A percentile compares a stretch with the other conserved stretches of the same genome.
Conservation (phyloP, 2,113 vertebrate species). For the Rhinogobius similis region DNA sequence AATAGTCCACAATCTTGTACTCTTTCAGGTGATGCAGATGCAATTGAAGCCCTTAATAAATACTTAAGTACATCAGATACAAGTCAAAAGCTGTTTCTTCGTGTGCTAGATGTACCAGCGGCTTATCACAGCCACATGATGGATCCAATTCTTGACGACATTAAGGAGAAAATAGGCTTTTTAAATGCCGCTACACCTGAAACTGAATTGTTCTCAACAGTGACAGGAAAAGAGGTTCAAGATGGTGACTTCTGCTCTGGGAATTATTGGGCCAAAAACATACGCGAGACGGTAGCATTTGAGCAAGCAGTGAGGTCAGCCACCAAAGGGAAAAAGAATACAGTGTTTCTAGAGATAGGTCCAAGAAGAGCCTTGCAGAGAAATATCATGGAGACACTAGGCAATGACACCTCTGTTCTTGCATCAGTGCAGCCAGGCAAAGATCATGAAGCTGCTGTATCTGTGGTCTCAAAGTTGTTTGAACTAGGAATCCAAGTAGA, state of each 20-base stretch:
- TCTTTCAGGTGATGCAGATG: conserved; percentile 79
- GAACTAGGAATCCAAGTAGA: conserved; percentile 76
- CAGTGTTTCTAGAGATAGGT: conserved; percentile 84
- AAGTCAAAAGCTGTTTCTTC: conserved; percentile 80
- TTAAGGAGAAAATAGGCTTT: conserved; percentile 67
- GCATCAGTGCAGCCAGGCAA: conserved; percentile 72
- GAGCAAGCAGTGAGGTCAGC: conserved; percentile 72
- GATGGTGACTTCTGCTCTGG: conserved; percentile 77
- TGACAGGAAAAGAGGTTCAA: conserved; percentile 74
- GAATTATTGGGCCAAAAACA: conserved; percentile 84
- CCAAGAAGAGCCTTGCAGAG: conserved; percentile 78
- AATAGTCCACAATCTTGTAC: conserved; percentile 87
- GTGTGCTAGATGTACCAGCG: conserved; percentile 76
- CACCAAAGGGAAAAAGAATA: conserved; percentile 65
- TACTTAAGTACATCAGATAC: conserved; percentile 69
- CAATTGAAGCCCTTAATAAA: conserved; percentile 68
- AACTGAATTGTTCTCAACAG: conserved; percentile 82
- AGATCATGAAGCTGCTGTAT: conserved; percentile 74
- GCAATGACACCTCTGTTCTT: conserved; percentile 68
- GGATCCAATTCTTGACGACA: conserved; percentile 78
- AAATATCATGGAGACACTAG: conserved; percentile 81
- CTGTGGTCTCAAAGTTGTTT: conserved; percentile 76
- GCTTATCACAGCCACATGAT: conserved; percentile 89
- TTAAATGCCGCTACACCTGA: conserved; percentile 67
- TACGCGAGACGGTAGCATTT: conserved; percentile 81